phyloP scores from a whole-genome alignment of 2,888 invertebrate genomes.

The Hydroisotoma schaefferi region DNA sequence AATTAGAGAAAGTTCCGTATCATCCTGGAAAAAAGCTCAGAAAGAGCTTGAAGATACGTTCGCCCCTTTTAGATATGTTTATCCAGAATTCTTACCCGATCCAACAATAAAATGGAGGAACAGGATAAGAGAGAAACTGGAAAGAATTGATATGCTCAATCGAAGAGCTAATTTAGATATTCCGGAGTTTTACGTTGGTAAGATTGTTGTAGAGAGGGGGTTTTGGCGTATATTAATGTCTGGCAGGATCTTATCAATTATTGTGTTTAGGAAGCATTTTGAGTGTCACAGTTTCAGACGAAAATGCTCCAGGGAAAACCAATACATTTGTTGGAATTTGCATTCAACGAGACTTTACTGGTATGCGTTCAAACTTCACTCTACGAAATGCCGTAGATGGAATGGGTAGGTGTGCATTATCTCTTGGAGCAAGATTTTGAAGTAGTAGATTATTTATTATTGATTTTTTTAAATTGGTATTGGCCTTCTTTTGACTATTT shows the following conservation, averaged over 20 bases:
- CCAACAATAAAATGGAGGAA: slow-evolving; percentile 76
- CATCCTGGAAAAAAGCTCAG: neutral
- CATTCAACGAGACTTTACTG: slow-evolving; percentile 76
- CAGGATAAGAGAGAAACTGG: slow-evolving; percentile 76
- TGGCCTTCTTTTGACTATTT: too few relatives aligned
- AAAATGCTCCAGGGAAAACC: slow-evolving; percentile 75
- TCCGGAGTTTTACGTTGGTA: slow-evolving; percentile 97
- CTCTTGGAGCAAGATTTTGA: too few relatives aligned
- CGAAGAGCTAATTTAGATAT: slow-evolving; percentile 77
- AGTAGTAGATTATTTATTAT: too few relatives aligned
- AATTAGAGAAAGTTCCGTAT: too few relatives aligned
- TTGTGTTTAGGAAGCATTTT: slow-evolving; percentile 70
- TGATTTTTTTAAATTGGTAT: too few relatives aligned
- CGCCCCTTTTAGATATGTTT: slow-evolving; percentile 62
- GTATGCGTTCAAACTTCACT: slow-evolving; percentile 78
- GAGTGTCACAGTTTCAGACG: slow-evolving; percentile 81
- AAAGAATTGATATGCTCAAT: slow-evolving; percentile 87
- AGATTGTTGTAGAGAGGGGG: slow-evolving; percentile 50
- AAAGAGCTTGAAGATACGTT: slow-evolving; percentile 42
- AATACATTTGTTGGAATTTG: slow-evolving; percentile 92
- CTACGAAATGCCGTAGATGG: slow-evolving; percentile 90
- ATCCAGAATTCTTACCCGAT: slow-evolving; percentile 90
- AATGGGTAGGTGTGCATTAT: slow-evolving; percentile 65
- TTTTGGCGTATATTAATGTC: neutral
- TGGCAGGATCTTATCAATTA: neutral